Conservation (phyloP, 1,140 invertebrate genomes). For the Zophobas morio region DNA sequence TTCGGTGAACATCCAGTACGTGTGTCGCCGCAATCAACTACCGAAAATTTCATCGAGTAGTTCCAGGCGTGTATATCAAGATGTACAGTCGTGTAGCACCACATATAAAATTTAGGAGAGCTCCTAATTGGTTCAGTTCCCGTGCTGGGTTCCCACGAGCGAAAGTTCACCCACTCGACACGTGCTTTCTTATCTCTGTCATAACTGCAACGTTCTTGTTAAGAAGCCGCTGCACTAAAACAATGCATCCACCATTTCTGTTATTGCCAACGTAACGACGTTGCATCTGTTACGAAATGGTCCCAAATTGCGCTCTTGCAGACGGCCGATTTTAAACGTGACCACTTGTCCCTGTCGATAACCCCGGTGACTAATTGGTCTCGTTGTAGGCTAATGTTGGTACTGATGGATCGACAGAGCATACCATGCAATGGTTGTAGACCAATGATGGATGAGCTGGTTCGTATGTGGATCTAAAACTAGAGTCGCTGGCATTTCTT, state of each 20-base stretch:
- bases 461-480: constrained; percentile 16
- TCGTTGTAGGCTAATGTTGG: constrained; percentile 54
- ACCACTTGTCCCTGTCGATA: constrained; percentile 50
- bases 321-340: constrained; percentile 14
- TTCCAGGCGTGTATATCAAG: background rate
- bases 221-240: constrained; percentile 25
- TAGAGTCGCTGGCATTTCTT: constrained; percentile 26
- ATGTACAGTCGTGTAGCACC: constrained; percentile 9
- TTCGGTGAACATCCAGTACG: background rate
- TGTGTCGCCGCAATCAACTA: background rate
- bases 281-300: constrained; percentile 16
- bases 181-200: constrained; percentile 47
- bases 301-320: constrained; percentile 12
- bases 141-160: constrained; percentile 45
- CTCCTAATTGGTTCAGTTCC: constrained; percentile 44
- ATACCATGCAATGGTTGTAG: constrained; percentile 49
- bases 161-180: constrained; percentile 49
- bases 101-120: constrained; percentile 29
- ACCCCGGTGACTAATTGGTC: constrained; percentile 52
- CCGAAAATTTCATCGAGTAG: background rate
- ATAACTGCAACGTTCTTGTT: constrained; percentile 45
- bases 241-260: constrained; percentile 26
- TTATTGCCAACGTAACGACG: constrained; percentile 7
- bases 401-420: constrained; percentile 56
- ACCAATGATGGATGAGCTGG: constrained; percentile 40